Conservation (phyloP, 2,888 invertebrate species). For the Lochmaea crataegi region DNA sequence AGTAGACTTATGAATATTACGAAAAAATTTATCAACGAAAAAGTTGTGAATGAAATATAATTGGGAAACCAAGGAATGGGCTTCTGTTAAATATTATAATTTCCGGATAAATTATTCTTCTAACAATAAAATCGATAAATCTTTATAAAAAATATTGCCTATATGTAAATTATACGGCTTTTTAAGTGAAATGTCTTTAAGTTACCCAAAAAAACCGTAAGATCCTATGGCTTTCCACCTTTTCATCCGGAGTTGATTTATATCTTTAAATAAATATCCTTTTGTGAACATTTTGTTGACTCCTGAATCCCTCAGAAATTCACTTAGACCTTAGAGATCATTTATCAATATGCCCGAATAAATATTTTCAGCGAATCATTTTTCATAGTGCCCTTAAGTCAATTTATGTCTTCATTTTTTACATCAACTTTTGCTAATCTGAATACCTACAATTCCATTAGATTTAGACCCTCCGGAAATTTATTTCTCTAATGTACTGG, state of each 20-base stretch:
- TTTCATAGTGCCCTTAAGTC: constrained; percentile 25
- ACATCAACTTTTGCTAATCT: constrained; percentile 25
- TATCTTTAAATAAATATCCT: constrained; percentile 27
- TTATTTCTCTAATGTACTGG: constrained; percentile 25
- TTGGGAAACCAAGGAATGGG: too few species aligned
- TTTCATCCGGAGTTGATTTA: constrained; percentile 20
- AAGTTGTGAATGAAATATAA: too few species aligned
- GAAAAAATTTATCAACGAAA: too few species aligned
- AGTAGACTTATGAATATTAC: too few species aligned
- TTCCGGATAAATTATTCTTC: too few species aligned
- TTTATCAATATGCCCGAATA: constrained; percentile 30
- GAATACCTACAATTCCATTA: constrained; percentile 29
- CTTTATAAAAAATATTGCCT: background rate
- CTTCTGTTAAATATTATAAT: too few species aligned
- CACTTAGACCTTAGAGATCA: constrained; percentile 27
- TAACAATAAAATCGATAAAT: too few species aligned
- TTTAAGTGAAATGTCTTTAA: background rate
- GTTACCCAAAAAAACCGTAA: background rate
- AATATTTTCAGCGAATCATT: constrained; percentile 25
- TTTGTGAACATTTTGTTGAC: constrained; percentile 20
- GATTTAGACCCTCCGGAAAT: constrained; percentile 17
- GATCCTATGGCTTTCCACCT: background rate
- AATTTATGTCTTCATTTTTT: constrained; percentile 31
- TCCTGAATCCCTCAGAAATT: constrained; percentile 22
- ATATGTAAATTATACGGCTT: background rate